A percentile compares a stretch with the other conserved stretches of the same genome.
phyloP scores from a whole-genome alignment of 2,113 vertebrate genomes.

The Ellobius talpinus region DNA sequence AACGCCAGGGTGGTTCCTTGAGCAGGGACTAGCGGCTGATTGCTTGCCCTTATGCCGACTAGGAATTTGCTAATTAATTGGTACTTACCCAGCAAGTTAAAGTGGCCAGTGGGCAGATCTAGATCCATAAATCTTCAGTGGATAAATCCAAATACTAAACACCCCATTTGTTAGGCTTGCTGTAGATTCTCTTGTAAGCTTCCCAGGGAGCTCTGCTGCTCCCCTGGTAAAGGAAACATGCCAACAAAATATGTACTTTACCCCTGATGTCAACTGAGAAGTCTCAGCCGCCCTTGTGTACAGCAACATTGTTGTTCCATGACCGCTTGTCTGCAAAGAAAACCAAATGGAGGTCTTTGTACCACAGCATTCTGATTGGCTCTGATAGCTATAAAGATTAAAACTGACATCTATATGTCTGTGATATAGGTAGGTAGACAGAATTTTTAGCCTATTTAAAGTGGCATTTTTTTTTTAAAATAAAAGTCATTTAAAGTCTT shows the following conservation, averaged over 20 bases:
- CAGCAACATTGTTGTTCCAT: not conserved
- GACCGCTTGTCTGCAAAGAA: not conserved
- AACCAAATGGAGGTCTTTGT: not conserved
- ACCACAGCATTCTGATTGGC: not conserved
- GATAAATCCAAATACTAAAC: constrained; percentile 17
- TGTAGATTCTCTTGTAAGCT: not conserved
- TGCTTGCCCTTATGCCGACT: not conserved
- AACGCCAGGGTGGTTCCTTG: not conserved
- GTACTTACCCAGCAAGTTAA: constrained; percentile 63
- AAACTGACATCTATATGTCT: not conserved
- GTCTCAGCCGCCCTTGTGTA: not conserved
- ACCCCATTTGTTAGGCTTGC: not conserved
- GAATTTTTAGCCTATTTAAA: not conserved
- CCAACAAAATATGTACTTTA: not conserved
- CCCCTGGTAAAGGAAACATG: not conserved
- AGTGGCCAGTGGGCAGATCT: not conserved
- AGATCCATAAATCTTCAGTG: constrained; percentile 61
- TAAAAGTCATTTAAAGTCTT: not conserved
- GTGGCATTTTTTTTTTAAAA: constrained; percentile 3
- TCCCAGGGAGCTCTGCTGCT: constrained; percentile 19
- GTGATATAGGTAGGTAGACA: not conserved
- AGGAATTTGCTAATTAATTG: constrained; percentile 67
- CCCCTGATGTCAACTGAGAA: constrained; percentile 51
- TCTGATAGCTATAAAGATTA: not conserved
- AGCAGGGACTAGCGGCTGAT: constrained; percentile 45